Percentiles rank a stretch among this genome's conserved stretches.
Evolutionary conservation across 2,113 vertebrate genomes (phyloP).

Genomic region (Aleadryas rufinucha): DNA sequence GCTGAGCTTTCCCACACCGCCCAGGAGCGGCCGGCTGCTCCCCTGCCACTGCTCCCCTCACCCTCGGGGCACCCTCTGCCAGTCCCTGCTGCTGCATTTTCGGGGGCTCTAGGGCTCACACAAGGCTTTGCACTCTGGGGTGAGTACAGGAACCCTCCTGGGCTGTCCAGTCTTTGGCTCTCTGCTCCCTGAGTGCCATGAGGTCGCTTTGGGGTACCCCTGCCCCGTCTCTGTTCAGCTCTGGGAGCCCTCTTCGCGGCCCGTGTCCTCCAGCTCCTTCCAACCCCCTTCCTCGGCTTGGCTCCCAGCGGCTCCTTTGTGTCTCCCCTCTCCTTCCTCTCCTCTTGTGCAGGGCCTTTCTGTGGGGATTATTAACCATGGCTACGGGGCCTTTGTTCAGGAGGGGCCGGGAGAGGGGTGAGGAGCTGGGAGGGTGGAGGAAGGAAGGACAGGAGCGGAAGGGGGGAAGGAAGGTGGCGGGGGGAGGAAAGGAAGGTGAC

Average conservation of each 20-base stretch:
- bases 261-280: not conserved
- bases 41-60: not conserved
- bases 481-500: not conserved
- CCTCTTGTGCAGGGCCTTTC: not conserved
- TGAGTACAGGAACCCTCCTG: not conserved
- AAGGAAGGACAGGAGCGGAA: constrained; percentile 14
- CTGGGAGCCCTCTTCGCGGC: accelerated
- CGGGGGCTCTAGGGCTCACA: not conserved
- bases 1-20: accelerated
- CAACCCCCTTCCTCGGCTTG: not conserved
- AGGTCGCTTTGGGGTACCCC: not conserved
- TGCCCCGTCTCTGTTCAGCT: accelerated
- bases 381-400: constrained; percentile 52
- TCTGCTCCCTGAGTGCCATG: not conserved
- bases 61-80: not conserved
- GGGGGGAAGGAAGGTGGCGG: not conserved
- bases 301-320: not conserved
- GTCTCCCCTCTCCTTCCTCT: not conserved
- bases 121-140: accelerated
- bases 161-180: not conserved
- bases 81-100: not conserved
- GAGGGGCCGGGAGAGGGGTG: not conserved
- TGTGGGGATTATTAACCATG: constrained; percentile 60
- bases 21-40: accelerated
- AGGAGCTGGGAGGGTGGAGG: not conserved